These are phyloP conservation scores for Neocrepidodera transversa DNA, from an alignment of 2,888 invertebrate genomes.

Conservation along the genomic window DNA sequence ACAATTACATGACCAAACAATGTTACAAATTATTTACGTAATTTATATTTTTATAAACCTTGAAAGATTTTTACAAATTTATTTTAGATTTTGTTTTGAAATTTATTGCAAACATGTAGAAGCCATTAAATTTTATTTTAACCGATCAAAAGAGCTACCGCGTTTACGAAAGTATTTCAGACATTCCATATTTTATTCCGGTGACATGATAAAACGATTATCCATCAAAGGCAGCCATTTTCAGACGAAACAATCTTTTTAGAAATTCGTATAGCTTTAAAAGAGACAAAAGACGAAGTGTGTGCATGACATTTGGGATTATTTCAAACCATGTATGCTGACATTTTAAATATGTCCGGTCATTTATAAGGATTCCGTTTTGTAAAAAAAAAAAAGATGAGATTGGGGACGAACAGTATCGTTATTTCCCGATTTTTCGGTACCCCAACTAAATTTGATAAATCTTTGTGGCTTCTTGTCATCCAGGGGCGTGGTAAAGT, in stretches of 20 bases:
- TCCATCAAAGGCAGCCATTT: constrained; percentile 16
- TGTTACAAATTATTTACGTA: too few relatives aligned
- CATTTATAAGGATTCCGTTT: constrained; percentile 30
- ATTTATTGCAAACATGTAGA: too few relatives aligned
- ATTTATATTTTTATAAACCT: too few relatives aligned
- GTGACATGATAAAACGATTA: constrained; percentile 2
- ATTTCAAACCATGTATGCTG: constrained; percentile 26
- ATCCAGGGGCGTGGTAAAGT: constrained; percentile 5
- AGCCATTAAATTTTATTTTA: too few relatives aligned
- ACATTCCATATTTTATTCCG: too few relatives aligned
- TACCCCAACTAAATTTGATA: neutral
- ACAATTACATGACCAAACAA: too few relatives aligned
- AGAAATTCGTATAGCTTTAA: constrained; percentile 11
- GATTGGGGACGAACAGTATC: neutral
- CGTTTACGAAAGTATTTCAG: too few relatives aligned
- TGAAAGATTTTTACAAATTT: too few relatives aligned
- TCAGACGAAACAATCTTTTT: constrained; percentile 22
- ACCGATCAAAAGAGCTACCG: too few relatives aligned
- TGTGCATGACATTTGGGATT: constrained; percentile 29
- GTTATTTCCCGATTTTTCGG: constrained; percentile 12
- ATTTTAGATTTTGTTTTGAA: too few relatives aligned
- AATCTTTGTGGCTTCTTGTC: constrained; percentile 9
- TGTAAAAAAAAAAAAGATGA: constrained; percentile 13
- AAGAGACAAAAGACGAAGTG: constrained; percentile 25
- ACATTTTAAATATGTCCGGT: constrained; percentile 30